Evolutionary conservation across 2,113 vertebrate genomes (phyloP).

Genomic region (Falcunculus frontatus): DNA sequence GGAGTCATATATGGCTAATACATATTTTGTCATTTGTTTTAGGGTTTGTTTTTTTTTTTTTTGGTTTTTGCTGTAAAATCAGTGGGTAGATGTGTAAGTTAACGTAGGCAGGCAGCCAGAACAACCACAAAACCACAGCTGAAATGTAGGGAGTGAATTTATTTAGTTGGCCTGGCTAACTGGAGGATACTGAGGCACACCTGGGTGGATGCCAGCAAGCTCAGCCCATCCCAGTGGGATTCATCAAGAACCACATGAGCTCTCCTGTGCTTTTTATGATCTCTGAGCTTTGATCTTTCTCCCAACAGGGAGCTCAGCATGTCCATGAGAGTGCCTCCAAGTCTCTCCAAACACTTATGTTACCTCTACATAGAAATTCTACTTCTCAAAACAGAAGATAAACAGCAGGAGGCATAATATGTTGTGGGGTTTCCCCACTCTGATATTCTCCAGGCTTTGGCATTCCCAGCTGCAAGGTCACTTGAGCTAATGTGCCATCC

Average conservation of each 20-base stretch:
- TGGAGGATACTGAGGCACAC: background rate
- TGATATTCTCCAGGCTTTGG: background rate
- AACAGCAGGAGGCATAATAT: background rate
- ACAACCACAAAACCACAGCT: background rate
- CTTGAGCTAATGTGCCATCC: too few species aligned
- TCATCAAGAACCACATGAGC: background rate
- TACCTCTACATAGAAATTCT: background rate
- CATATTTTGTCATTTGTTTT: rapidly evolving
- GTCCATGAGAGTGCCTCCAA: background rate
- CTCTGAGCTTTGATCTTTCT: background rate
- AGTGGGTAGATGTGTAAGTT: background rate
- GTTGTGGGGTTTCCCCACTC: background rate
- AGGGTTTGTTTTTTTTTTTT: background rate
- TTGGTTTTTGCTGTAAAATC: background rate
- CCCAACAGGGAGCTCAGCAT: rapidly evolving
- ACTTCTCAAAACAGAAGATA: background rate
- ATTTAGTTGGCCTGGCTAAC: too few species aligned
- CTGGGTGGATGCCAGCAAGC: too few species aligned
- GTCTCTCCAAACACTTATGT: background rate
- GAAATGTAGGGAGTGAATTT: background rate
- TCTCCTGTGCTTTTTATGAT: background rate
- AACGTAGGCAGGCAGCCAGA: background rate
- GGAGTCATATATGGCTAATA: background rate
- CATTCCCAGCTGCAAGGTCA: background rate
- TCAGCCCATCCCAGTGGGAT: background rate